Conservation (phyloP, 2,113 vertebrate species). For the Morone chrysops region DNA sequence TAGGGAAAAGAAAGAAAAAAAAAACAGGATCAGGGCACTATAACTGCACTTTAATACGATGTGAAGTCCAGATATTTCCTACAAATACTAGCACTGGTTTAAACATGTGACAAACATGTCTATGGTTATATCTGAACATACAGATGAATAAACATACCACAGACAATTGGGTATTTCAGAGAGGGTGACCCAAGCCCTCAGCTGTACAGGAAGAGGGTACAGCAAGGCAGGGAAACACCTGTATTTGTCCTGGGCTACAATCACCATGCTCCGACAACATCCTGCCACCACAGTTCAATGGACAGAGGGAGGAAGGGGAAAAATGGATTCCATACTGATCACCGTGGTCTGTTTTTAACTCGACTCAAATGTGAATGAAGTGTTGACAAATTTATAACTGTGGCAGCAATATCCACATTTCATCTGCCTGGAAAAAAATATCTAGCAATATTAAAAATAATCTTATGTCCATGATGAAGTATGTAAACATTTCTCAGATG, state of each 20-base stretch:
- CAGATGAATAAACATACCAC: slow-evolving; percentile 54
- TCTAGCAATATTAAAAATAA: not conserved
- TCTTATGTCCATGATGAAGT: not conserved
- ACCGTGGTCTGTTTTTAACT: slow-evolving; percentile 23
- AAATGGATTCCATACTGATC: slow-evolving; percentile 43
- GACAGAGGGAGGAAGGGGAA: slow-evolving; percentile 60
- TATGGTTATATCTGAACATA: slow-evolving; percentile 3
- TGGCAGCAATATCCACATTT: not conserved
- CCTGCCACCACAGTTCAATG: slow-evolving; percentile 60
- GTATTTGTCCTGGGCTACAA: slow-evolving; percentile 78
- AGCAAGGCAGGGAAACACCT: slow-evolving; percentile 81
- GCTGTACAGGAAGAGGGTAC: slow-evolving; percentile 73
- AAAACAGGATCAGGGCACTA: too few species aligned
- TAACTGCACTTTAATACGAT: not conserved
- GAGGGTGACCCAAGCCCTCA: slow-evolving; percentile 43
- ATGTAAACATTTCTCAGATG: not conserved
- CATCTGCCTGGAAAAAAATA: not conserved
- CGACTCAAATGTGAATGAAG: slow-evolving; percentile 16
- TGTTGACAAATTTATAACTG: slow-evolving; percentile 19
- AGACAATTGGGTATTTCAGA: slow-evolving; percentile 51
- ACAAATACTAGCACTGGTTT: not conserved
- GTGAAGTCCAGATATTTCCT: not conserved
- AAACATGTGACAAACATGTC: not conserved
- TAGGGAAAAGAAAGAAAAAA: too few species aligned
- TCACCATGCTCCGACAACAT: slow-evolving; percentile 72